phyloP scores from a whole-genome alignment of 2,888 invertebrate genomes.

The Amphimallon solstitiale region DNA sequence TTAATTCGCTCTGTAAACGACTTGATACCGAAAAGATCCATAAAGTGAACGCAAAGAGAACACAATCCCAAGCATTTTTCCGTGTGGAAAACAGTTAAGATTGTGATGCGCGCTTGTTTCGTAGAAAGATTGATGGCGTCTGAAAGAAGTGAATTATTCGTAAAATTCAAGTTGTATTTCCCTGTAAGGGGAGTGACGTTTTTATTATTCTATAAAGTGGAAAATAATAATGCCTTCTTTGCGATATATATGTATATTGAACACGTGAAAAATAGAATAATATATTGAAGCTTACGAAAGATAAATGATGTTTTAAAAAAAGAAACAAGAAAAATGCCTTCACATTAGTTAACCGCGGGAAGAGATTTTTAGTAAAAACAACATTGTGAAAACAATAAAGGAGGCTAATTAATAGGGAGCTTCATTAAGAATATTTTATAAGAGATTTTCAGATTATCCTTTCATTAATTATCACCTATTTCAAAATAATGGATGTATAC shows the following conservation, averaged over 20 bases:
- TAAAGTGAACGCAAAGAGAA: constrained; percentile 3
- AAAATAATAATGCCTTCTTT: constrained; percentile 9
- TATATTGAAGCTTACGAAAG: no score
- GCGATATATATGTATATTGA: neutral
- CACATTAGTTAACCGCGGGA: no score
- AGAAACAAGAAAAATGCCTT: no score
- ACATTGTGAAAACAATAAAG: no score
- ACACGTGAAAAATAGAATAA: neutral
- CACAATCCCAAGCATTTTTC: constrained; percentile 16
- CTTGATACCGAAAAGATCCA: neutral
- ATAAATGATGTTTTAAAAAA: no score
- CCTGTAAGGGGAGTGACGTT: constrained; percentile 7
- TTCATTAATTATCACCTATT: no score
- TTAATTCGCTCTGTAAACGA: constrained; percentile 10
- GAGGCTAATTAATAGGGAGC: no score
- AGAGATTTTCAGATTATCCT: no score
- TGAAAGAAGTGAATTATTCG: constrained; percentile 1
- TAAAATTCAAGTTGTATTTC: constrained; percentile 11
- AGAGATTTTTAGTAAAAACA: no score
- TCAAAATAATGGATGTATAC: no score
- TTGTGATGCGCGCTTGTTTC: constrained; percentile 16
- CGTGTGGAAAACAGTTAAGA: constrained; percentile 12
- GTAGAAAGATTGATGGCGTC: constrained; percentile 9
- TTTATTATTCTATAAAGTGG: constrained; percentile 15
- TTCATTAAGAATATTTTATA: no score